phyloP scores from a whole-genome alignment of 2,888 invertebrate species.

The Rhingia rostrata region DNA sequence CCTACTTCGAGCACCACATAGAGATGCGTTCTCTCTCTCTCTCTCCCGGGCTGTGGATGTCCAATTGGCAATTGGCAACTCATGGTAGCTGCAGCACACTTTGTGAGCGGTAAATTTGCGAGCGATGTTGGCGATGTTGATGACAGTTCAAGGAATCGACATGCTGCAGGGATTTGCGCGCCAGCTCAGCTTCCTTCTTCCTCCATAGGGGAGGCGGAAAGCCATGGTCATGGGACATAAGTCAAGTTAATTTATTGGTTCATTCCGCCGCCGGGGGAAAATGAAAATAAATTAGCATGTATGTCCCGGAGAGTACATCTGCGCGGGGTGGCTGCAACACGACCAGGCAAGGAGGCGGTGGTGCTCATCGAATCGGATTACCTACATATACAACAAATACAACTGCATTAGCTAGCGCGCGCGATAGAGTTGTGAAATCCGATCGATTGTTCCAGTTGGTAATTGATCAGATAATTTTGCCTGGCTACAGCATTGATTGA shows the following conservation, averaged over 20 bases:
- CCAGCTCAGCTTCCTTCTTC: slow-evolving; percentile 50
- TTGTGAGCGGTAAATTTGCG: slow-evolving; percentile 41
- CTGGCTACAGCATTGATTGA: slow-evolving; percentile 52
- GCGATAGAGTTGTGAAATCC: slow-evolving; percentile 74
- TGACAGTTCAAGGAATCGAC: slow-evolving; percentile 74
- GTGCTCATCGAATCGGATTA: slow-evolving; percentile 63
- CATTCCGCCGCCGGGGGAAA: slow-evolving; percentile 71
- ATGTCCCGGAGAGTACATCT: slow-evolving; percentile 66
- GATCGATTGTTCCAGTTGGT: slow-evolving; percentile 73
- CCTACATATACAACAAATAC: slow-evolving; percentile 31
- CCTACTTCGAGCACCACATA: too few species aligned
- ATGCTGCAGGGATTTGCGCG: slow-evolving; percentile 67
- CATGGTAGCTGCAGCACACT: background rate
- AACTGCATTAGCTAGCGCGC: slow-evolving; percentile 61
- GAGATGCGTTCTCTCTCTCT: background rate
- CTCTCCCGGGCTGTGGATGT: background rate
- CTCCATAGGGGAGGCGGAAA: slow-evolving; percentile 25
- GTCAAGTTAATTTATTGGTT: slow-evolving; percentile 75
- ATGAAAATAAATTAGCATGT: slow-evolving; percentile 74
- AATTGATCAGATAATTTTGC: slow-evolving; percentile 73
- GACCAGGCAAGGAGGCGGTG: slow-evolving; percentile 8
- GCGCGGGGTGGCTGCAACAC: slow-evolving; percentile 1
- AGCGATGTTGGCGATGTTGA: slow-evolving; percentile 65
- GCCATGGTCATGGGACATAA: slow-evolving; percentile 72
- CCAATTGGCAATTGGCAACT: slow-evolving; percentile 5